These are phyloP conservation scores for Lasioglossum morio DNA, from an alignment of 2,888 invertebrate species.

Conservation along the genomic window DNA sequence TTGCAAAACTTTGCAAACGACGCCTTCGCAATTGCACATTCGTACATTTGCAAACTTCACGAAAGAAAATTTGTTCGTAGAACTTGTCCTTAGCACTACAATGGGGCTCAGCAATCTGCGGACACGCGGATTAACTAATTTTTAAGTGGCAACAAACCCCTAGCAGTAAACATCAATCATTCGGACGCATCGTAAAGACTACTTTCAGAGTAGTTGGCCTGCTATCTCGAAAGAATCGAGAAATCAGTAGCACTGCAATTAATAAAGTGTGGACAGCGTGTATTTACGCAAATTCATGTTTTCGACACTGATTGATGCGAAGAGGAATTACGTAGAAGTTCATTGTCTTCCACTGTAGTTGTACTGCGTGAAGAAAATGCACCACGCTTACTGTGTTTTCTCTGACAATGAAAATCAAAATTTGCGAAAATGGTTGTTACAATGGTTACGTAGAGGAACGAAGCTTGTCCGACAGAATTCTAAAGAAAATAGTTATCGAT, in stretches of 20 bases:
- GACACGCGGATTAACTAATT: neutral
- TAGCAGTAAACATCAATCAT: neutral
- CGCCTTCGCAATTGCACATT: neutral
- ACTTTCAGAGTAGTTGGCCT: neutral
- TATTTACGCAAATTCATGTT: neutral
- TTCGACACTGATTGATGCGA: neutral
- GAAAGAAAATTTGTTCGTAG: neutral
- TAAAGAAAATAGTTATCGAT: too few species aligned
- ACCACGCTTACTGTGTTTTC: neutral
- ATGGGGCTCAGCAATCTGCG: neutral
- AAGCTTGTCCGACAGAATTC: too few species aligned
- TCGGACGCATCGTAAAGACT: neutral
- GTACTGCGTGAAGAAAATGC: neutral
- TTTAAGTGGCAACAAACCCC: neutral
- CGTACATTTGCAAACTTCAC: neutral
- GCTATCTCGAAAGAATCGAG: neutral
- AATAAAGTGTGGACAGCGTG: neutral
- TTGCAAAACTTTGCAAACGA: neutral
- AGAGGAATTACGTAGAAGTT: neutral
- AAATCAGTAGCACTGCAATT: neutral
- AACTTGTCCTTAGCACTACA: neutral
- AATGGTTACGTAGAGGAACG: too few species aligned
- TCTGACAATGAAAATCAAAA: neutral
- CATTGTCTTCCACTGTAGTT: neutral
- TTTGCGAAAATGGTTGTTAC: neutral